Evolutionary conservation across 2,113 vertebrate species (phyloP), one percentile per base, ranked within the genome.

Genomic region (Hippocampus mohnikei): DNA sequence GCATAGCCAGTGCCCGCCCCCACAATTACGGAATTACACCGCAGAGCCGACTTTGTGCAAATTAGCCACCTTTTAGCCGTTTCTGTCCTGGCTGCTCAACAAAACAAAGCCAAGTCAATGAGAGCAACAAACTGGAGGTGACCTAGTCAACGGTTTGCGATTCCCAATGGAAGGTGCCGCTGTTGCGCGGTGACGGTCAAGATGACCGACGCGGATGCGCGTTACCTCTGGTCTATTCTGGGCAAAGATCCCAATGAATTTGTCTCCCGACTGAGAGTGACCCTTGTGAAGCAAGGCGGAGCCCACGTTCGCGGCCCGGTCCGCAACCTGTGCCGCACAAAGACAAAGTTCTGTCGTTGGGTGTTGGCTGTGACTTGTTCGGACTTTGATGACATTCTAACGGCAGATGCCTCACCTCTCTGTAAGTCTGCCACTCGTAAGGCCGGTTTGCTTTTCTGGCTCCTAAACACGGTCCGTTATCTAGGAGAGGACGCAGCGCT

Each of bases 151-250:
- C 6, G 23, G 15, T 27, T 27, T 10, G 55, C 27, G 23, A 23
- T 56, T 25, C 13, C 4, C 29, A 33, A 33, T 33, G 29, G 29
- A 33, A 33, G 29, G 29, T 33, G 0, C 29, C 29, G 29, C 29
- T 33, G 29, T 33, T 3, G 29, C 29, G 29, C 29, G 29, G 29
- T 33, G 29, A 33, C 29, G 2, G 3, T 33, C 29, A 4, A 33
- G 0, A 33, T 2, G 29, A 46, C 44, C 33, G 33, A 33, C 33
- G 33, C 27, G 3, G 1, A 10, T 6, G 3, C 48, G 29, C 23
- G 56, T 62, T 92, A 98, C 97, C 96, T 99, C 97, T 20, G 96
- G 95, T 82, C 96, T 94, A 90, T 99, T 99, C 80, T 98, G 96
- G 58, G 96, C 85, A 69, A 98, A 98, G 81, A 99, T 93, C 77